Base-by-base conservation (phyloP, 2,888 invertebrate species). In the Chirona hameri region DNA sequence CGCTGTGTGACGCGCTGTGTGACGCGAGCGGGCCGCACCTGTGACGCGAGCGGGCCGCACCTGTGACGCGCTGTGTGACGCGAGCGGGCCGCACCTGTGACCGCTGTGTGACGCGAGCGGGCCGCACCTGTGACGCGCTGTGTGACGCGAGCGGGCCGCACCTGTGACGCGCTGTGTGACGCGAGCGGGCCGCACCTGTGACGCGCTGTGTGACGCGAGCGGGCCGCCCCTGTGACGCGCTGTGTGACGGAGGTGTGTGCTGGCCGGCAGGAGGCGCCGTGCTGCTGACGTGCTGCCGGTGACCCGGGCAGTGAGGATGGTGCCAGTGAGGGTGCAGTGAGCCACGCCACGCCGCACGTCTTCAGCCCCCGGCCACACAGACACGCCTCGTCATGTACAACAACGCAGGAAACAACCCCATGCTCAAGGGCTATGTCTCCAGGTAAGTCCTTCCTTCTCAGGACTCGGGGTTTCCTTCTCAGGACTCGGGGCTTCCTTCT, bases 341-440 rank as follows among this genome's bases (percentile, higher is more conserved):
- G 29, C 21, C 57, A 21, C 10, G 57, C 52, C 52, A 24, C 69
- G 27, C 69, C 10, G 69, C 69, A 12, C 27, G n/a, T n/a, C n/a
- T n/a, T n/a, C 27, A 69, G 69, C 27, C 69, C 14, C 29, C 14
- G 9, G 9, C 12, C 52, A 0, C 60, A 60, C n/a, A 14, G 29
- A 14, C 69, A 29, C 27, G n/a, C n/a, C n/a, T n/a, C 69, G 69
- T 27, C 69, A 69, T 69, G 69, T 69, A 24, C 69, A 69, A 60
- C 60, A 21, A 12, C 69, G 12, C 24, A 24, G 27, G 10, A 27
- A 69, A 69, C 69, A 69, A 69, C 69, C 69, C 69, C 69, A 69
- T 69, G 69, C 65, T 69, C 29, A 69, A 69, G 69, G 69, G 69
- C n/a, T 69, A 69, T 29, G 29, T 69, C 69, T 69, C 69, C 27